Percentiles rank a stretch among this genome's conserved stretches.
phyloP scores from a whole-genome alignment of 2,113 vertebrate species.

The Salvelinus fontinalis region DNA sequence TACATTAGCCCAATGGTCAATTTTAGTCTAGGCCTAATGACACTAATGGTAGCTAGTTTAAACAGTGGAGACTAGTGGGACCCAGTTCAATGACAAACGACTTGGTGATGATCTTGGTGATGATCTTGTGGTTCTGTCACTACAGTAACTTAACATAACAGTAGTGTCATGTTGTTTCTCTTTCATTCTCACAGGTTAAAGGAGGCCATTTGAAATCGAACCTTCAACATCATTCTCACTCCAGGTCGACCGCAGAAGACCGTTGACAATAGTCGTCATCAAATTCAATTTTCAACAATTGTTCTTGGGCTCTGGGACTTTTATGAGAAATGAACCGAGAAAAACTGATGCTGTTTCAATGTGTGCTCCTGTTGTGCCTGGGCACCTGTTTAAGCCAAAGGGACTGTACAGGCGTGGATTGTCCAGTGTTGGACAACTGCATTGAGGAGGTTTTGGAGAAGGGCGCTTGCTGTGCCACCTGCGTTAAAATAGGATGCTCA shows the following conservation, averaged over 20 bases:
- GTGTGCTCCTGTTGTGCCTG: constrained; percentile 56
- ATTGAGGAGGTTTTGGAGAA: constrained; percentile 81
- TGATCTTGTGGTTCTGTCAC: no score
- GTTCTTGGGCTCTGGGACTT: background rate
- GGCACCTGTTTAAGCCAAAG: constrained; percentile 49
- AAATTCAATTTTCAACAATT: background rate
- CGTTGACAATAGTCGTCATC: background rate
- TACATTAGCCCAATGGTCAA: constrained; percentile 25
- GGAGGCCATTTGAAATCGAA: constrained; percentile 8
- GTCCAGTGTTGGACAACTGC: constrained; percentile 82
- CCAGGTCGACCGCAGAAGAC: background rate
- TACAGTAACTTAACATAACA: no score
- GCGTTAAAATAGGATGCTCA: constrained; percentile 81
- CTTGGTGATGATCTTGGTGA: no score
- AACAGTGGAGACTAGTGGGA: no score
- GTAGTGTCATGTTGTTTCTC: background rate
- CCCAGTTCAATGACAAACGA: no score
- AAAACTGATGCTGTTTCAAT: constrained; percentile 33
- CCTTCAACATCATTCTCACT: background rate
- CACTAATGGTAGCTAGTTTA: no score
- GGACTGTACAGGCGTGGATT: constrained; percentile 85
- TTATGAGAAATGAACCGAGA: constrained; percentile 66
- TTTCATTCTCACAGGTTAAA: constrained; percentile 47
- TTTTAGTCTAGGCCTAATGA: background rate
- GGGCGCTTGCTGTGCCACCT: constrained; percentile 83